Conservation (phyloP, 2,888 invertebrate species). For the Homarus gammarus region DNA sequence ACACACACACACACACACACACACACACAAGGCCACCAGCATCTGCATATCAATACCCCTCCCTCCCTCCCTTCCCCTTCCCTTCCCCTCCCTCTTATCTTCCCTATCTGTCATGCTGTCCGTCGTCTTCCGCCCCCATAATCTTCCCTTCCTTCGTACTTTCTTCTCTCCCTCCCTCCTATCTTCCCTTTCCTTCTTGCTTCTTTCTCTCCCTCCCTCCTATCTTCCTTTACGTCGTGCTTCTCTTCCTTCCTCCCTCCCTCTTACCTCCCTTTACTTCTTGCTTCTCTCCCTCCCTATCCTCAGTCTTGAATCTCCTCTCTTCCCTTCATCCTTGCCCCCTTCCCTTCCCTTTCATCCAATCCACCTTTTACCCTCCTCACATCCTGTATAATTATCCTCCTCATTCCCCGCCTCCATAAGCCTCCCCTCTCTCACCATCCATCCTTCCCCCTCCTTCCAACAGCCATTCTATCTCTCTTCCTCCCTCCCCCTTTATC, state of each 20-base stretch:
- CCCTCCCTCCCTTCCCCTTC: neutral
- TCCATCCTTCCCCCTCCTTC: neutral
- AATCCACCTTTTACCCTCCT: no score
- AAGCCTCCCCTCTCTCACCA: neutral
- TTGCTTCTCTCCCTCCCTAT: no score
- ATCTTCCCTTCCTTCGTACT: neutral
- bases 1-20: no score
- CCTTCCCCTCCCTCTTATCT: neutral
- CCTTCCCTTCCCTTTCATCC: no score
- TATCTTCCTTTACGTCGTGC: no score
- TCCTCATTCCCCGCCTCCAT: neutral
- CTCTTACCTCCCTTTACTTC: neutral
- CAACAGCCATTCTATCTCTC: neutral
- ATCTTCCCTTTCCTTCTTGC: neutral
- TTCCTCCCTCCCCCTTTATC: neutral
- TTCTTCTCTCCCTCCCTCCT: neutral
- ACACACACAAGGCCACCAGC: no score
- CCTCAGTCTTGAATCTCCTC: no score
- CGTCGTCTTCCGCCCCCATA: neutral
- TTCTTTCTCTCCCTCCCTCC: neutral
- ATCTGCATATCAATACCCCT: no score
- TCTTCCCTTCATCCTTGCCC: no score
- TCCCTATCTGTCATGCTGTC: no score
- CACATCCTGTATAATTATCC: neutral
- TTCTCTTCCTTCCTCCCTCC: neutral